Evolutionary conservation across 2,113 vertebrate species (phyloP), one percentile per base, ranked within the genome.

Genomic region (Arothron firmamentum): DNA sequence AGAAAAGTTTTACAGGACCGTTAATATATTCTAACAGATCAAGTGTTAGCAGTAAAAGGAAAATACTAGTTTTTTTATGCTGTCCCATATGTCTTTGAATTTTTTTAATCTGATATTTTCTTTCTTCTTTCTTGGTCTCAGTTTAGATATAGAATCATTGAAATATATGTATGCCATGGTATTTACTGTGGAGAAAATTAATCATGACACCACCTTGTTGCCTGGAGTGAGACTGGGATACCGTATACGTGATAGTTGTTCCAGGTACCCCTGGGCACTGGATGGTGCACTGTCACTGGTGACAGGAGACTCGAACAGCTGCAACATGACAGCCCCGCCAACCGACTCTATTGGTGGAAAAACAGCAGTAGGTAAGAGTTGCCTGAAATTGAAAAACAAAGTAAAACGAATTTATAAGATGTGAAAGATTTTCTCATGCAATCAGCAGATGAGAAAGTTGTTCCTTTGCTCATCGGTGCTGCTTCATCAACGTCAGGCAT

Each of bases 111-210:
- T 48, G 2, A 8, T 48, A 9, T 41, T 42, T 43, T 4, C 59
- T 25, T 53, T 54, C 0, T 13, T n/a, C 50, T 34, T 15, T 49
- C 6, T 59, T 54, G 51, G 7, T 48, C 14, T 77, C 62, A 88
- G 84, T 60, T 84, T 89, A 38, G 78, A 89, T 59, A 31, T 68
- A 13, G 51, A 64, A 23, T 19, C 80, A 4, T 59, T 87, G n/a
- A 80, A 69, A 34, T 78, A 77, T 66, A 56, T 68, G 14, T 80
- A 90, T 52, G 83, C 81, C 12, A 74, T 91, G 75, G 52, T 48
- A 6, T 92, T 88, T 81, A 86, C 90, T 0, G 81, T 90, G 70
- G 85, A 90, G 7, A 88, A 91, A 74, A 90, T 90, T 52, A 90
- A 91, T 70, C 51, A 48, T 16, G 80, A 85, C 52, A 69, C 62